Evolutionary conservation across 2,888 invertebrate species (phyloP).

Genomic region (Ommatoiulus sabulosus): DNA sequence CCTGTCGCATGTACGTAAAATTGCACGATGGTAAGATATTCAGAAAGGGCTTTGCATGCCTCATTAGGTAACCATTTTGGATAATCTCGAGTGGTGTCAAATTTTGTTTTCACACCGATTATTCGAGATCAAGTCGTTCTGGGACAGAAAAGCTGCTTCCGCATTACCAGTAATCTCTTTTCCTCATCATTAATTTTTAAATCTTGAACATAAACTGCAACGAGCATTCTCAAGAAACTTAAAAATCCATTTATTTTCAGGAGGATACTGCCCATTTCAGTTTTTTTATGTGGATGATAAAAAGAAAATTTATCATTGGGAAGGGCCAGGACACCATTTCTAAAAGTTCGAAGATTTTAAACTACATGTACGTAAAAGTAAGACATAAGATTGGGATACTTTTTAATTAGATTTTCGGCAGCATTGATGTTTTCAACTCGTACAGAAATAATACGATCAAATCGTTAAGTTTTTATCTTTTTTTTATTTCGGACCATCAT

Average conservation of each 20-base stretch:
- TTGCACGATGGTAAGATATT: background rate
- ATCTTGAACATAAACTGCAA: background rate
- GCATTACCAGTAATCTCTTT: background rate
- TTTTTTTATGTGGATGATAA: background rate
- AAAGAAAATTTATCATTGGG: no score
- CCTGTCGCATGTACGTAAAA: background rate
- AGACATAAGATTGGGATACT: no score
- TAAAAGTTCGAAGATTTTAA: no score
- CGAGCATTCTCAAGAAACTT: background rate
- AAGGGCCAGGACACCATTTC: no score
- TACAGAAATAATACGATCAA: no score
- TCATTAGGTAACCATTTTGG: background rate
- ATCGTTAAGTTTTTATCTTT: no score
- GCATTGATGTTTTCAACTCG: no score
- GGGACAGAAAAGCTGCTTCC: background rate
- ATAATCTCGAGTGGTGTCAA: background rate
- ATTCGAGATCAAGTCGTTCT: background rate
- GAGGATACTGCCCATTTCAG: background rate
- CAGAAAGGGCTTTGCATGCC: background rate
- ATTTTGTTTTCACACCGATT: background rate
- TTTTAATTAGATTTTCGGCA: no score
- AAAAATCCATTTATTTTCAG: background rate
- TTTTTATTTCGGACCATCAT: no score
- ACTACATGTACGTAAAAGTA: no score
- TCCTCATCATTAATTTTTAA: background rate